A percentile compares a stretch with the other conserved stretches of the same genome.
These are phyloP conservation scores for Drusus annulatus DNA, from an alignment of 1,140 invertebrate species.

Conservation along the genomic window DNA sequence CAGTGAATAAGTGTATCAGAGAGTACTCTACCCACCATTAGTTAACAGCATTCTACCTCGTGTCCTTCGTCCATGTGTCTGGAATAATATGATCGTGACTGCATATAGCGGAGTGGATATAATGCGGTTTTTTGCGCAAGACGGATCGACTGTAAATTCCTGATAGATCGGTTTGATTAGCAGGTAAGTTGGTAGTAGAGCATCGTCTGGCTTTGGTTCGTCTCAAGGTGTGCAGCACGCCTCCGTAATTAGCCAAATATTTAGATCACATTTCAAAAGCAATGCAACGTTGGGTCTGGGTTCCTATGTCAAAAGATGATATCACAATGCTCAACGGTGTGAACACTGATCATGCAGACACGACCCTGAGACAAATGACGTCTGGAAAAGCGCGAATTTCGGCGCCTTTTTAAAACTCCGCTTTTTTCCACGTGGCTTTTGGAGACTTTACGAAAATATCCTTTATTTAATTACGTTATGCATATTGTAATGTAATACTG, in stretches of 20 bases:
- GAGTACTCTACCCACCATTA: not conserved
- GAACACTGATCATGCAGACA: too few species aligned
- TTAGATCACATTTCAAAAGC: slow-evolving; percentile 25
- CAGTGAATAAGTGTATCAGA: not conserved
- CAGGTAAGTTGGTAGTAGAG: not conserved
- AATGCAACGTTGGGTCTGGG: too few species aligned
- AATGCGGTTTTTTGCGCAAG: slow-evolving; percentile 28
- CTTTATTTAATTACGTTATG: too few species aligned
- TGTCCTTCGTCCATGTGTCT: slow-evolving; percentile 6
- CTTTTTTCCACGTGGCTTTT: too few species aligned
- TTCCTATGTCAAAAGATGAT: too few species aligned
- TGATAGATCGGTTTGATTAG: slow-evolving; percentile 31
- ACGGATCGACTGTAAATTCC: slow-evolving; percentile 21
- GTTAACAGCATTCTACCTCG: not conserved
- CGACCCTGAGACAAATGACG: too few species aligned
- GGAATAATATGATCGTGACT: slow-evolving; percentile 36
- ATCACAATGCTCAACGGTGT: too few species aligned
- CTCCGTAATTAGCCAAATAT: slow-evolving; percentile 30
- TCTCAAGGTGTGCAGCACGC: slow-evolving; percentile 18
- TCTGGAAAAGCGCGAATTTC: too few species aligned
- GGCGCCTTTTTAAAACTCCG: too few species aligned
- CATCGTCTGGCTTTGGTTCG: not conserved
- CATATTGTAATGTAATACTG: too few species aligned
- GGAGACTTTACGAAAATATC: too few species aligned
- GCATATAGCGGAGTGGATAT: not conserved